Evolutionary conservation across 2,888 invertebrate species (phyloP), one percentile per base, ranked within the genome.

Genomic region (Stegana nigrithorax): DNA sequence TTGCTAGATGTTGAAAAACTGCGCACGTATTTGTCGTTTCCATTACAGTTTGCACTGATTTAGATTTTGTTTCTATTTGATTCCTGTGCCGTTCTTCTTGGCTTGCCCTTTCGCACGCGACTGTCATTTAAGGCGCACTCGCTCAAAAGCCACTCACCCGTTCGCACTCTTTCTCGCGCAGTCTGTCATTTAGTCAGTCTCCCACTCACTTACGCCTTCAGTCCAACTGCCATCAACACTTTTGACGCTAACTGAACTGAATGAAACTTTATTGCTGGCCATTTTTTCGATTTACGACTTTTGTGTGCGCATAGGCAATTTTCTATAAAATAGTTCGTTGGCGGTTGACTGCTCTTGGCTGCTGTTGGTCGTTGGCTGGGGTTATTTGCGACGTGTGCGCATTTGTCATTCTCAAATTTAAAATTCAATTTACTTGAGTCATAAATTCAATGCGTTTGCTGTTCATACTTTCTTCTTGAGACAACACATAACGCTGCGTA

Each of bases 361-460:
- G 56, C 23, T 42, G 56, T 59, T 14, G 17, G n/a, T 42, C 56
- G 64, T 60, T 1, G n/a, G n/a, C n/a, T n/a, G n/a, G n/a, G n/a
- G n/a, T n/a, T n/a, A n/a, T n/a, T n/a, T n/a, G n/a, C n/a, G n/a
- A 68, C 65, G 62, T 67, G 65, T 25, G 61, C 81, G 80, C 81
- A 83, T 83, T 83, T 82, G 75, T 81, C 79, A 79, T 79, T 80
- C 83, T 80, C 81, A 72, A 81, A 81, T 82, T 81, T 79, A 82
- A 83, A 81, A 82, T 81, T 81, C 82, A 82, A 81, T 81, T 81
- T 82, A 73, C 80, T 80, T 78, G 68, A 69, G 76, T 75, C 76
- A 78, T 78, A 75, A 78, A 81, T 78, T 75, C 80, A 80, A 76
- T 80, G 80, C 67, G 66, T 62, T 21, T 10, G 14, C 39, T 8